A percentile compares a stretch with the other conserved stretches of the same genome.
These are phyloP conservation scores for Leptinotarsa lineolata DNA, from an alignment of 1,140 invertebrate species.

Conservation along the genomic window DNA sequence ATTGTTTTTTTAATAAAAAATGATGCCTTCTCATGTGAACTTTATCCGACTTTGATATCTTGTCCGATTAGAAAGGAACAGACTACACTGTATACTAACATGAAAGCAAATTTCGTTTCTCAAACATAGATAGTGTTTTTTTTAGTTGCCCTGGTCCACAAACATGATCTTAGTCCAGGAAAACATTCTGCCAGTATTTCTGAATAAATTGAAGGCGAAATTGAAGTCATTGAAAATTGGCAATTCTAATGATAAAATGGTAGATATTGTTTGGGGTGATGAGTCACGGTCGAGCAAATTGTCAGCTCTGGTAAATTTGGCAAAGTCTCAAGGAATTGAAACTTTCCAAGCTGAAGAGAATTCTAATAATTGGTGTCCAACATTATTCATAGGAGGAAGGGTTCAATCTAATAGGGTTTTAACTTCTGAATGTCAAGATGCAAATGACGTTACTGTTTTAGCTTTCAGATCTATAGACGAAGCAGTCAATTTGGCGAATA, in stretches of 20 bases:
- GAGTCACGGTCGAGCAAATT: slow-evolving; percentile 24
- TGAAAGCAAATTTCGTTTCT: no score
- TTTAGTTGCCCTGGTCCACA: slow-evolving; percentile 61
- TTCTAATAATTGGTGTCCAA: slow-evolving; percentile 30
- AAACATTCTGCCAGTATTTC: slow-evolving; percentile 58
- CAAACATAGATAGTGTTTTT: slow-evolving; percentile 10
- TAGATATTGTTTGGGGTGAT: not conserved
- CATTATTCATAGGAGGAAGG: slow-evolving; percentile 43
- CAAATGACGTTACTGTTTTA: slow-evolving; percentile 57
- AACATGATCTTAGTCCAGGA: slow-evolving; percentile 63
- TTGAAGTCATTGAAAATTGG: slow-evolving; percentile 57
- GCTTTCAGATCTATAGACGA: slow-evolving; percentile 67
- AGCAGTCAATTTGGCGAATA: slow-evolving; percentile 63
- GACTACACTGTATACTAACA: no score
- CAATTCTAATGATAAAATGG: slow-evolving; percentile 57
- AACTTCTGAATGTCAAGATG: slow-evolving; percentile 46
- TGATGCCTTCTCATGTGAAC: no score
- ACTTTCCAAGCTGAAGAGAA: slow-evolving; percentile 33
- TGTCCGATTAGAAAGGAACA: no score
- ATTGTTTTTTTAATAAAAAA: no score
- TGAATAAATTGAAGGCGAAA: slow-evolving; percentile 58
- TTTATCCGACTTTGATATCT: no score
- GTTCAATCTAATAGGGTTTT: slow-evolving; percentile 48
- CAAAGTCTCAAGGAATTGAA: slow-evolving; percentile 43
- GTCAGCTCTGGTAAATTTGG: slow-evolving; percentile 27